Percentiles rank a stretch among this genome's conserved stretches.
Conservation (phyloP, 1,140 invertebrate genomes). For the Conus betulinus region DNA sequence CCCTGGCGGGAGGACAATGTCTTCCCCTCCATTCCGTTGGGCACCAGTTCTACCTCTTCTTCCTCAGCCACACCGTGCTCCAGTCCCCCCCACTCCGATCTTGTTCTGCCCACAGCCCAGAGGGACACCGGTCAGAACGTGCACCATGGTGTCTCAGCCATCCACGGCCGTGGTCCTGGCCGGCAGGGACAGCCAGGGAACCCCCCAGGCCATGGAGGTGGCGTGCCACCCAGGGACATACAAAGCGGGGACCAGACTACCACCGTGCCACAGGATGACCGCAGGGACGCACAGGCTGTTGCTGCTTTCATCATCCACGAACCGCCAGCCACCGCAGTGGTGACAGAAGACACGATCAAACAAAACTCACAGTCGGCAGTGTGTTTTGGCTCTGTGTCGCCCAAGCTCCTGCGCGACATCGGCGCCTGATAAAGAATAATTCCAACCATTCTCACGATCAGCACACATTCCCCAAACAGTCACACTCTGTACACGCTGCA, state of each 20-base stretch:
- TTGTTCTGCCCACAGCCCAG: constrained; percentile 1
- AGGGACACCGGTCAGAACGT: constrained; percentile 19
- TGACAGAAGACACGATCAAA: constrained; percentile 28
- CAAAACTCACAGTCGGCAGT: constrained; percentile 40
- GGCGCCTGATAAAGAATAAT: background rate
- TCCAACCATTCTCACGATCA: background rate
- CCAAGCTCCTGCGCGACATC: constrained; percentile 42
- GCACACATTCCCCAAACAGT: background rate
- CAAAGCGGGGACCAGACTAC: background rate
- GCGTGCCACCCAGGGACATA: background rate
- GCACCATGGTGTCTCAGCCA: constrained; percentile 14
- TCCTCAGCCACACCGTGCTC: background rate
- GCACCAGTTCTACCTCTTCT: background rate
- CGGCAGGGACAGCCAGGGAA: background rate
- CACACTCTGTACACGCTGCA: background rate
- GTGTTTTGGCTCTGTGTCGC: constrained; percentile 48
- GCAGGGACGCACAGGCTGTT: background rate
- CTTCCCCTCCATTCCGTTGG: background rate
- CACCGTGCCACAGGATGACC: background rate
- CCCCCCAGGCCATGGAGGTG: background rate
- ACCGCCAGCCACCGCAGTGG: background rate
- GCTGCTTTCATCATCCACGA: background rate
- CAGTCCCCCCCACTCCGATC: background rate
- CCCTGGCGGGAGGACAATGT: background rate
- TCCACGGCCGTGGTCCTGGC: constrained; percentile 26